A percentile compares a stretch with the other conserved stretches of the same genome.
Conservation (phyloP, 2,113 vertebrate species). For the Phasianus colchicus region DNA sequence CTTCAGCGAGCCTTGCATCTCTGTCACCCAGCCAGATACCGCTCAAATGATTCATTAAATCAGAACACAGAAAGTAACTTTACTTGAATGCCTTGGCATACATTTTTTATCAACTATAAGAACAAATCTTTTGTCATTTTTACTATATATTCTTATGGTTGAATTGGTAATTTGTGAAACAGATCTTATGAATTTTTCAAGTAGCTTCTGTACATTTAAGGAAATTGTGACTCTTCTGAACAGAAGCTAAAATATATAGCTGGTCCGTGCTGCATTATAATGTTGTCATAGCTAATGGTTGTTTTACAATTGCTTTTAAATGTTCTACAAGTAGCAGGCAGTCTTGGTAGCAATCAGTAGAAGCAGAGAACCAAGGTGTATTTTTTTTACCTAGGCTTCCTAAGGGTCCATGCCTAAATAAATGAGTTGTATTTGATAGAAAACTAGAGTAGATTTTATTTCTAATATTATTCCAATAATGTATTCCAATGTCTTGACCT, state of each 20-base stretch:
- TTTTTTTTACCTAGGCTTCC: not conserved
- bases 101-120: conserved; percentile 96
- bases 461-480: not conserved
- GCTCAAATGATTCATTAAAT: conserved; percentile 98
- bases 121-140: conserved; percentile 98
- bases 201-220: conserved; percentile 77
- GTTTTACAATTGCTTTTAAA: conserved; percentile 30
- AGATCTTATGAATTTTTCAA: conserved; percentile 97
- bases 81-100: conserved; percentile 94
- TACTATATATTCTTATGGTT: conserved; percentile 80
- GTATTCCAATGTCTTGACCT: not conserved
- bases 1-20: conserved; percentile 89
- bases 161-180: conserved; percentile 92
- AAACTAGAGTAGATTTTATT: not conserved
- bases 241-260: conserved; percentile 58
- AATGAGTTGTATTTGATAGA: not conserved
- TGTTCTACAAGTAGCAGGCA: not conserved
- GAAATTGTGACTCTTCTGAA: conserved; percentile 66
- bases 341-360: not conserved
- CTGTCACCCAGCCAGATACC: conserved; percentile 85
- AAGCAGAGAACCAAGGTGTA: not conserved
- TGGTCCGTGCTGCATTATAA: not conserved
- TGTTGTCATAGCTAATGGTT: conserved; percentile 34
- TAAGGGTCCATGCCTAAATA: not conserved
- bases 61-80: conserved; percentile 99